phyloP scores from a whole-genome alignment of 2,113 vertebrate genomes.

The Eretmochelys imbricata region DNA sequence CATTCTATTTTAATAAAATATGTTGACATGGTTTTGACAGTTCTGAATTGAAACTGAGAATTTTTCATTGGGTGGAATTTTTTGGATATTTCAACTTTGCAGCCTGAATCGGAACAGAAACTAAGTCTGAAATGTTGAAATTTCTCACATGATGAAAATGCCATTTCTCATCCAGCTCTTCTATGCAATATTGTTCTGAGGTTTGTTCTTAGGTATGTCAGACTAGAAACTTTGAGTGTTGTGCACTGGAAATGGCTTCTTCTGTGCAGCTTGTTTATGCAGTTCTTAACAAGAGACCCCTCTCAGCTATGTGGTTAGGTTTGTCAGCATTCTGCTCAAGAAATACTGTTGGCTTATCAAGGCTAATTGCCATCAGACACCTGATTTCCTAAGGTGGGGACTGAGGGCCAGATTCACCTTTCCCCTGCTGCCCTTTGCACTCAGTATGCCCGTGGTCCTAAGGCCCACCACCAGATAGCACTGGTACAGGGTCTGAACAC shows the following conservation, averaged over 20 bases:
- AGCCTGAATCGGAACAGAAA: slow-evolving; percentile 12
- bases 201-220: not conserved
- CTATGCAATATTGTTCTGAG: not conserved
- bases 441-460: not conserved
- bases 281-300: not conserved
- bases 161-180: not conserved
- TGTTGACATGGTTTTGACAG: not conserved
- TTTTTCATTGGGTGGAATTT: not conserved
- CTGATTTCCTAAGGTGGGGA: not conserved
- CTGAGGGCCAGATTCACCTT: accelerated
- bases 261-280: not conserved
- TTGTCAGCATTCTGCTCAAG: not conserved
- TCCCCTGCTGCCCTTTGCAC: not conserved
- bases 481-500: too few species aligned
- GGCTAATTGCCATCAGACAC: not conserved
- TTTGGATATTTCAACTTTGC: slow-evolving; percentile 11
- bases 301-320: not conserved
- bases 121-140: not conserved
- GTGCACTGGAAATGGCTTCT: too few species aligned
- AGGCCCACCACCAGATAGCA: not conserved
- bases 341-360: not conserved
- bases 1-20: slow-evolving; percentile 22
- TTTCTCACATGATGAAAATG: not conserved
- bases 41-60: not conserved
- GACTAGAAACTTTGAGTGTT: not conserved